Evolutionary conservation across 1,140 invertebrate species (phyloP).

Genomic region (Andricus grossulariae): DNA sequence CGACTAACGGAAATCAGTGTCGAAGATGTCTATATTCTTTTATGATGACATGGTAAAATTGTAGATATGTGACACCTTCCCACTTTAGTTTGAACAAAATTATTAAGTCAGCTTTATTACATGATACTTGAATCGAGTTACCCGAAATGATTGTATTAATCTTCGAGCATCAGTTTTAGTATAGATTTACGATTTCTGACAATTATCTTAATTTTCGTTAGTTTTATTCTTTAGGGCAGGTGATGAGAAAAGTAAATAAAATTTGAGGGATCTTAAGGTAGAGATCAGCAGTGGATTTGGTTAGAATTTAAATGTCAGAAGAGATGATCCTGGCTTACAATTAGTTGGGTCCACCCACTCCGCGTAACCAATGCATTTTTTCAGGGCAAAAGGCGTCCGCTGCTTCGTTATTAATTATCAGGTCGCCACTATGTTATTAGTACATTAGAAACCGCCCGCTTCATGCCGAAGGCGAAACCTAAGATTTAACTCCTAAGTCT

Average conservation of each 20-base stretch:
- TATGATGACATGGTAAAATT: too few relatives aligned
- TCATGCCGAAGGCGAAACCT: conserved; percentile 51
- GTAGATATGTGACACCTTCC: too few relatives aligned
- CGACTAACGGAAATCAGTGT: too few relatives aligned
- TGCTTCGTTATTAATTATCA: conserved; percentile 71
- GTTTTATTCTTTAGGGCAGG: not conserved
- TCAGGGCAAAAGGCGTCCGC: conserved; percentile 49
- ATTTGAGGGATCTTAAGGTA: conserved; percentile 20
- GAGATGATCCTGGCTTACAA: conserved; percentile 33
- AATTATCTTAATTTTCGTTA: too few relatives aligned
- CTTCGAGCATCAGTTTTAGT: too few relatives aligned
- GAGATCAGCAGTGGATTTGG: conserved; percentile 30
- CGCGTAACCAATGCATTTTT: conserved; percentile 33
- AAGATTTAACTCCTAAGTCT: conserved; percentile 62
- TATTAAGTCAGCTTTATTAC: too few relatives aligned
- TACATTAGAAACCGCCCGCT: conserved; percentile 70
- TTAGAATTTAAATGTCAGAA: conserved; percentile 39
- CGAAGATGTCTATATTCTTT: too few relatives aligned
- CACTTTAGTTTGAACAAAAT: too few relatives aligned
- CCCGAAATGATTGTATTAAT: too few relatives aligned
- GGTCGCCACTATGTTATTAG: conserved; percentile 72
- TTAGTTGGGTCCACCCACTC: conserved; percentile 38
- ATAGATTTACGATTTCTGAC: too few relatives aligned
- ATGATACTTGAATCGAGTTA: too few relatives aligned
- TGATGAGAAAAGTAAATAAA: conserved; percentile 31